Conservation (phyloP, 2,113 vertebrate genomes). For the Hipposideros armiger region DNA sequence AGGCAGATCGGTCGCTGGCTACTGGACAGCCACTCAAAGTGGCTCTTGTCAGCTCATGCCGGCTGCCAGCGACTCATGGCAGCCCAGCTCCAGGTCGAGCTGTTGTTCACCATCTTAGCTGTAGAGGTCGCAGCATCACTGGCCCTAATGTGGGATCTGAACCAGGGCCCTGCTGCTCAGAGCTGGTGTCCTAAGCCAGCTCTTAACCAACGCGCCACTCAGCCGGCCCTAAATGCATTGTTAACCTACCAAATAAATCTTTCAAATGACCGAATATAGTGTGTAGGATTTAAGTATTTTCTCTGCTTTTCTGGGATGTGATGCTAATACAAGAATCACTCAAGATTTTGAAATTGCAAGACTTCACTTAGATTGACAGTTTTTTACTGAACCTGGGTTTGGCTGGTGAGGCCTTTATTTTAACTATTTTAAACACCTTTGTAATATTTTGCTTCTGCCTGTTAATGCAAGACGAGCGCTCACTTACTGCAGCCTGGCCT, state of each 20-base stretch:
- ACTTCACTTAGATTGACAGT: conserved; percentile 35
- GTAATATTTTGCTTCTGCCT: conserved; percentile 55
- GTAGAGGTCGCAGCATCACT: too few species aligned
- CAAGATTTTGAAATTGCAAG: conserved; percentile 44
- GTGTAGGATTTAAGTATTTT: conserved; percentile 33
- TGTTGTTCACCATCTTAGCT: too few species aligned
- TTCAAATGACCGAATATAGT: conserved; percentile 13
- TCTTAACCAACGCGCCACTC: too few species aligned
- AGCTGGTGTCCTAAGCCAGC: too few species aligned
- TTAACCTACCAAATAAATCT: conserved; percentile 23
- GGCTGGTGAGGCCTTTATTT: conserved; percentile 19
- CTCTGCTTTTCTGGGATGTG: conserved; percentile 38
- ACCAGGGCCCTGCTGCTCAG: too few species aligned
- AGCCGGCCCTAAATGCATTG: not conserved
- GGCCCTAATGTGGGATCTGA: too few species aligned
- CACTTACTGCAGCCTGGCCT: not conserved
- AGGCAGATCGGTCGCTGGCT: too few species aligned
- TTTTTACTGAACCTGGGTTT: conserved; percentile 27
- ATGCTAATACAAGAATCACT: conserved; percentile 28
- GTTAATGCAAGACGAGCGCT: conserved; percentile 26
- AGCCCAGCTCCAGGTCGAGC: too few species aligned
- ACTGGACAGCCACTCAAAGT: too few species aligned
- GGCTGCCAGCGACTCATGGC: too few species aligned
- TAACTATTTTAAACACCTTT: conserved; percentile 37
- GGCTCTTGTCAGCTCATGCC: too few species aligned